phyloP scores from a whole-genome alignment of 2,888 invertebrate species.

The Cenopis cana region DNA sequence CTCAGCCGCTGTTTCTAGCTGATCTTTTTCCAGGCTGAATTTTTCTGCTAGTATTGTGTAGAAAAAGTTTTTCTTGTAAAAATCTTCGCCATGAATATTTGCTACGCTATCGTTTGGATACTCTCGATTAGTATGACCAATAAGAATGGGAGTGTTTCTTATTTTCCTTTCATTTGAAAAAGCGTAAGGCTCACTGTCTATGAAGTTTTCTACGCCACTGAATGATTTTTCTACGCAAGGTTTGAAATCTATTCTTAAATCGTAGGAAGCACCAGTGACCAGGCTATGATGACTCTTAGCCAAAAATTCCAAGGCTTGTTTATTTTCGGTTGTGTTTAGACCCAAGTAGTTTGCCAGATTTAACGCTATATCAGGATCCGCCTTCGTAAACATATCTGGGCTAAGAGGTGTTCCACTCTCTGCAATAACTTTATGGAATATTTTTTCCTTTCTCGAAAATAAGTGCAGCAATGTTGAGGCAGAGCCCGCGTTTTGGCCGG shows the following conservation, averaged over 20 bases:
- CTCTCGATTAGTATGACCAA: slow-evolving; percentile 72
- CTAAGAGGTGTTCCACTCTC: slow-evolving; percentile 75
- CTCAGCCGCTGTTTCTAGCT: slow-evolving; percentile 58
- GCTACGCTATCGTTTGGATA: slow-evolving; percentile 46
- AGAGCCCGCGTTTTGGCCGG: slow-evolving; percentile 74
- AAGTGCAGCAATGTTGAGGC: slow-evolving; percentile 71
- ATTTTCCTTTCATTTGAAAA: slow-evolving; percentile 69
- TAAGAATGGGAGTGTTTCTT: slow-evolving; percentile 68
- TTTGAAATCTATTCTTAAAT: slow-evolving; percentile 62
- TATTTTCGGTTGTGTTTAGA: slow-evolving; percentile 62
- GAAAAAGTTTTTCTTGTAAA: slow-evolving; percentile 68
- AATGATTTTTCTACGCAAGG: slow-evolving; percentile 76
- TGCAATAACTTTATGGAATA: slow-evolving; percentile 73
- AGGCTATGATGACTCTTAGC: slow-evolving; percentile 59
- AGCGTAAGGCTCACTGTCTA: slow-evolving; percentile 68
- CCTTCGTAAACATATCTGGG: slow-evolving; percentile 68
- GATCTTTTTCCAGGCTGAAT: slow-evolving; percentile 65
- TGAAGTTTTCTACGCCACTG: slow-evolving; percentile 71
- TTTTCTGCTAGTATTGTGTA: slow-evolving; percentile 63
- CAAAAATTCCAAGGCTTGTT: slow-evolving; percentile 69
- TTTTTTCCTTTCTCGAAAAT: slow-evolving; percentile 70
- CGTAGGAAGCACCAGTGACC: slow-evolving; percentile 66
- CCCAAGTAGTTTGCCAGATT: slow-evolving; percentile 71
- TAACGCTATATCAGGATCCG: slow-evolving; percentile 65
- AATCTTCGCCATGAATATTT: slow-evolving; percentile 54